A percentile compares a stretch with the other conserved stretches of the same genome.
Evolutionary conservation across 2,113 vertebrate species (phyloP).

Genomic region (Peromyscus leucopus): DNA sequence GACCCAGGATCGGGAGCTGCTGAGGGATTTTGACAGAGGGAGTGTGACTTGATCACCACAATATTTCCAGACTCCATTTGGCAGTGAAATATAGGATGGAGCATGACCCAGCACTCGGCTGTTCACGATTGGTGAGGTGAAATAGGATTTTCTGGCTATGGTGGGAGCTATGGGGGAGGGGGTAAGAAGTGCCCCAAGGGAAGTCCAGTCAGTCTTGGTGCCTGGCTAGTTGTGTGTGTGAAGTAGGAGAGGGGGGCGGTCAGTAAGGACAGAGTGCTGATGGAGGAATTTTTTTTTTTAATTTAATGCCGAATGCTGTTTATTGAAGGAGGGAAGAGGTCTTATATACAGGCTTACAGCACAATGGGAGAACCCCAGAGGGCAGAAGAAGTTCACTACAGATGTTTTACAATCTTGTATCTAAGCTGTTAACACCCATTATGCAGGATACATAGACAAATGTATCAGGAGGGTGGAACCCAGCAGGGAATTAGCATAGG

Average conservation of each 20-base stretch:
- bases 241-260: too few relatives aligned
- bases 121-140: not conserved
- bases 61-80: not conserved
- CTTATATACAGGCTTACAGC: too few relatives aligned
- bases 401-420: too few relatives aligned
- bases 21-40: not conserved
- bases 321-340: too few relatives aligned
- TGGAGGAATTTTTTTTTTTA: too few relatives aligned
- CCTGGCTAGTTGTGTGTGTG: not conserved
- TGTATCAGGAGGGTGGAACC: too few relatives aligned
- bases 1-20: not conserved
- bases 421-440: too few relatives aligned
- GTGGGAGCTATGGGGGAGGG: not conserved
- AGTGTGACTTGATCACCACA: not conserved
- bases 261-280: not conserved
- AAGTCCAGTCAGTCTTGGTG: not conserved
- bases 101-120: not conserved
- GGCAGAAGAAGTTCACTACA: too few relatives aligned
- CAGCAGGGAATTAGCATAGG: too few relatives aligned
- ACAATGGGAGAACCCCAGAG: too few relatives aligned
- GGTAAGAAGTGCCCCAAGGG: not conserved
- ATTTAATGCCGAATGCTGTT: too few relatives aligned
- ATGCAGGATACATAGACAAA: too few relatives aligned
- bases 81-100: not conserved
- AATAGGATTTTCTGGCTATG: not conserved